Base-by-base conservation (phyloP, 92 coral and sea anemone species). In the Porites rus region DNA sequence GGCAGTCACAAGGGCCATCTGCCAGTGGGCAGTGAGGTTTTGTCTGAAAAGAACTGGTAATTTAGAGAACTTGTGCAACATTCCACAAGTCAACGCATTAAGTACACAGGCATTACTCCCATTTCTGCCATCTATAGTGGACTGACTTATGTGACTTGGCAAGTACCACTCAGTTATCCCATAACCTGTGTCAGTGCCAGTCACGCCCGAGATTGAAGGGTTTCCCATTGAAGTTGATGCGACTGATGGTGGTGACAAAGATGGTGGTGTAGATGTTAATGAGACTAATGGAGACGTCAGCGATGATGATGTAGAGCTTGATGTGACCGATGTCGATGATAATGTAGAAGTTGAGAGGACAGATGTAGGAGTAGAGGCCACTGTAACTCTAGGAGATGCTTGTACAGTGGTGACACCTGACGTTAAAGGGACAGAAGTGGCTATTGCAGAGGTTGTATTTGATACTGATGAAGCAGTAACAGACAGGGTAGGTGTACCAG, bases 91-190 rank as follows among this genome's bases (percentile, higher is more conserved):
- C 4, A 75, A 20, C 8, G 67, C 74, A 67, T 66, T 85, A 20
- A 76, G 75, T 13, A 28, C 10, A 74, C 88, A 84, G 9, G 88
- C 88, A 84, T 84, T 84, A 64, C 88, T 84, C 28, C 88, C 88
- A 84, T 63, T 84, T 22, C 88, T 22, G 66, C 74, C 74, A 65
- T 84, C 88, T 38, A 74, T 59, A 7, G 73, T 74, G n/a, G 88
- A 84, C 28, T 84, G 88, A 52, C 81, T 61, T 25, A 84, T 14
- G 28, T 59, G 14, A 14, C 7, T 14, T 16, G 82, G 75, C 14
- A 84, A 84, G 9, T 6, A 18, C 71, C 74, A 84, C 22, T 84
- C 82, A 50, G 65, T 75, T 2, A 84, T 75, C 10, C 88, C 50
- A 58, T 7, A 31, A 17, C 52, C 80, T 21, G 14, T 51, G 59